A percentile compares a stretch with the other conserved stretches of the same genome.
Conservation (phyloP, 2,797 vertebrate genomes). For the Eidolon dupreanum region DNA sequence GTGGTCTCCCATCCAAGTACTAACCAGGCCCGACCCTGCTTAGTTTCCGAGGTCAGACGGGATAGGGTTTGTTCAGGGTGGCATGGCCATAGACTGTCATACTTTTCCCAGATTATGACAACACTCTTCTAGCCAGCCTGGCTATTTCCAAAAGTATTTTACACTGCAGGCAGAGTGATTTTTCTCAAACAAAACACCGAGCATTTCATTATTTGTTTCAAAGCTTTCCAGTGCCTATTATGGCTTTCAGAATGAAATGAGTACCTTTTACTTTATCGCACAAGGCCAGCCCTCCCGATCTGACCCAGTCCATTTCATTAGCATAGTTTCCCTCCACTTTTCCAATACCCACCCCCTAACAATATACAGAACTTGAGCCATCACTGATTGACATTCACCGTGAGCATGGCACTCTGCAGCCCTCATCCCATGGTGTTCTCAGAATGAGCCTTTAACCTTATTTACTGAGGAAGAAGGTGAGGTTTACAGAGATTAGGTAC, state of each 20-base stretch:
- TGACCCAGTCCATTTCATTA: not conserved
- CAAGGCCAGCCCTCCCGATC: not conserved
- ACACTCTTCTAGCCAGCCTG: too few species aligned
- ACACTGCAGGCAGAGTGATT: not conserved
- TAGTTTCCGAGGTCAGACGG: too few species aligned
- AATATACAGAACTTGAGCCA: not conserved
- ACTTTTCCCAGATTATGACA: not conserved
- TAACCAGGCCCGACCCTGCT: too few species aligned
- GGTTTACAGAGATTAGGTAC: not conserved
- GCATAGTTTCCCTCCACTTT: not conserved
- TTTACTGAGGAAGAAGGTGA: not conserved
- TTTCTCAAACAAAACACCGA: not conserved
- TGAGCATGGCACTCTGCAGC: not conserved
- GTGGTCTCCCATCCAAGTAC: too few species aligned
- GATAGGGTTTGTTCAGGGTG: too few species aligned
- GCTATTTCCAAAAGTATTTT: not conserved
- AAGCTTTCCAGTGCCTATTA: not conserved
- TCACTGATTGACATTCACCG: not conserved
- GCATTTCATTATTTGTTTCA: not conserved
- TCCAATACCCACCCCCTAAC: not conserved
- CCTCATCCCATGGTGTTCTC: not conserved
- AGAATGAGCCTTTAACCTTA: not conserved
- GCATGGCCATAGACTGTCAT: too few species aligned
- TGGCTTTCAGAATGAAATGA: not conserved
- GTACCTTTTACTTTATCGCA: not conserved